Conservation (phyloP, 2,888 invertebrate genomes). For the Ethmia dodecea region DNA sequence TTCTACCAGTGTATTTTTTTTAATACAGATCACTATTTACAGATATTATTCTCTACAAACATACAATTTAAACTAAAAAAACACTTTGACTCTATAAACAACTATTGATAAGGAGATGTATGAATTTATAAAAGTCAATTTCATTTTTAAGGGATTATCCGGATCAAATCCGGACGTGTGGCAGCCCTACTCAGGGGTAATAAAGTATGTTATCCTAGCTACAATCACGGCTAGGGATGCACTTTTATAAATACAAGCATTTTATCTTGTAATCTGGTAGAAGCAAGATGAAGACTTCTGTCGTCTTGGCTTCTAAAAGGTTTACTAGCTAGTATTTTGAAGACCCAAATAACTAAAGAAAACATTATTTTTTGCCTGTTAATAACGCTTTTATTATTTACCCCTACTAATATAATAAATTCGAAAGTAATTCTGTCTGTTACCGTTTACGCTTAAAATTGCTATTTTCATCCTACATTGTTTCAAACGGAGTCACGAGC, state of each 20-base stretch:
- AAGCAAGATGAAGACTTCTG: neutral
- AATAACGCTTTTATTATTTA: neutral
- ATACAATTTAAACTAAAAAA: neutral
- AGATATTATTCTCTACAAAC: neutral
- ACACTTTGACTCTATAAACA: neutral
- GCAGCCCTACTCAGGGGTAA: neutral
- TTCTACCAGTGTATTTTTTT: too few relatives aligned
- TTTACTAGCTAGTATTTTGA: neutral
- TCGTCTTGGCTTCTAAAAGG: neutral
- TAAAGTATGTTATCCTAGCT: slow-evolving; percentile 5
- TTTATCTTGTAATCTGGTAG: neutral
- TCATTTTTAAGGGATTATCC: neutral
- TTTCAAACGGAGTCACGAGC: too few relatives aligned
- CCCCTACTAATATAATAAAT: too few relatives aligned
- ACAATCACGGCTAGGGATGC: slow-evolving; percentile 5
- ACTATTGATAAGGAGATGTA: too few relatives aligned
- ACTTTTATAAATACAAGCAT: slow-evolving; percentile 3
- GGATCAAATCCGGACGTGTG: neutral
- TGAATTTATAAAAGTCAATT: neutral
- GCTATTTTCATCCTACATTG: too few relatives aligned
- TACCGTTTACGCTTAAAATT: too few relatives aligned
- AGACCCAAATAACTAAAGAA: neutral
- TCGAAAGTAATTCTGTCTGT: too few relatives aligned
- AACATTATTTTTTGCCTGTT: neutral
- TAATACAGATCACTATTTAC: too few relatives aligned